Base-by-base conservation (phyloP, 2,113 vertebrate species). In the Scalopus aquaticus region DNA sequence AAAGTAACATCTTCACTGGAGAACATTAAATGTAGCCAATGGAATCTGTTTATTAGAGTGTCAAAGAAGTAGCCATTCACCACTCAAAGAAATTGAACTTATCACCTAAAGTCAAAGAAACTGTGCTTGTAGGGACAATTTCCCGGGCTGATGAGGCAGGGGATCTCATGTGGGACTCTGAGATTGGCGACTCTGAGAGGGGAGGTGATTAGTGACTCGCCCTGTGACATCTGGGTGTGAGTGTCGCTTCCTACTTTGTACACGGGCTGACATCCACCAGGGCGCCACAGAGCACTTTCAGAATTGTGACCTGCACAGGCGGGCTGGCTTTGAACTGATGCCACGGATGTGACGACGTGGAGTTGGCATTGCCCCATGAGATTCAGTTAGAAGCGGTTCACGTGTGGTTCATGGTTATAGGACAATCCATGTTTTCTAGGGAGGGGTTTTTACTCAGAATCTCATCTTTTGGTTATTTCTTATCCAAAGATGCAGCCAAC, bases 211-310 rank as follows among this genome's bases (percentile, higher is more conserved):
- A 37, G 24, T 6, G 42, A 17, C 54, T 64, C 11, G 6, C 37
- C 42, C 30, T 5, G 4, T 16, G 12, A 30, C 2, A 4, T 3
- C 26, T 9, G 11, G 7, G 28, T 17, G 30, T 19, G 12, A 2
- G 0, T 13, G 26, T 28, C 2, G 26, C 0, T 28, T 20, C 3
- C 26, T 15, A 19, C 8, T 2, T 0, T 76, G 44, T 58, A 1
- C 9, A 7, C 37, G 19, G 6, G 15, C 15, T 19, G 30, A 20
- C 54, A 22, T 7, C 6, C 54, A 20, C 6, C 54, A 56, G 54
- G 49, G 9, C 0, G 12, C 37, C 5, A 0, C 16, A 0, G 19
- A 8, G 32, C 1, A 8, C 32, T 58, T 46, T 2, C 4, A 1
- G 42, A 58, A 35, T 0, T 2, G 30, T 30, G 35, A 4, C 39